Base-by-base conservation (phyloP, 1,140 invertebrate species). In the Drosophila pachea region DNA sequence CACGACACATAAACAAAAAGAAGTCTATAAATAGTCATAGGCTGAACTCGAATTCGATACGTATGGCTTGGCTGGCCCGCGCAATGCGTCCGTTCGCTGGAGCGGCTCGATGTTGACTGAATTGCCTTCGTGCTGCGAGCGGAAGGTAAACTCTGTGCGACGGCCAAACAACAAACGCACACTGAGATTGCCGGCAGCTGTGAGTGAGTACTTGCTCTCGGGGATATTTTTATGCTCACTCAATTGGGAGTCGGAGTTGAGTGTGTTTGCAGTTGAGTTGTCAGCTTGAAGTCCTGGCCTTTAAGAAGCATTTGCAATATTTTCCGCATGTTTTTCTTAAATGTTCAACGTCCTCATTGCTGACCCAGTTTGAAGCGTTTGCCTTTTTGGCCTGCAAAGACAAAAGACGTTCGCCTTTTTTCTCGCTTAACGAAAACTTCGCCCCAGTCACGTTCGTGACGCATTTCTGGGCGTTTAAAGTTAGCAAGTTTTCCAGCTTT, bases 1-100 rank as follows among this genome's bases (percentile, higher is more conserved):
- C 55, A 77, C 69, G 61, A 74, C 70, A 86, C 81, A 67, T 74
- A 86, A 84, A 84, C 62, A 83, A 73, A 72, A 62, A 66, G 63
- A 22, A 47, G 36, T 70, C 70, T 71, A 82, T 74, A 74, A 83
- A 73, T 73, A 70, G 49, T 61, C 73, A 78, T 82, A 56, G 32
- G 53, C 36, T 48, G 67, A 47, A 53, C 40, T 52, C 38, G 53
- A 58, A 59, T 63, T 68, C 77, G 68, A 62, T 76, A 70, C 62
- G 40, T 40, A 29, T 52, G n/a, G n/a, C 33, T 7, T 22, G n/a
- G 35, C 32, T 68, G 36, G 29, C 54, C 43, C 56, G 73, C 68
- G 55, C 58, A 58, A 31, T 76, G 73, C 79, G 75, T 84, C 79
- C 79, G 79, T 83, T 76, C 73, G 59, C 75, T 76, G 48, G 45